Conservation (phyloP, 2,797 vertebrate genomes). For the Enteromius viviparus region DNA sequence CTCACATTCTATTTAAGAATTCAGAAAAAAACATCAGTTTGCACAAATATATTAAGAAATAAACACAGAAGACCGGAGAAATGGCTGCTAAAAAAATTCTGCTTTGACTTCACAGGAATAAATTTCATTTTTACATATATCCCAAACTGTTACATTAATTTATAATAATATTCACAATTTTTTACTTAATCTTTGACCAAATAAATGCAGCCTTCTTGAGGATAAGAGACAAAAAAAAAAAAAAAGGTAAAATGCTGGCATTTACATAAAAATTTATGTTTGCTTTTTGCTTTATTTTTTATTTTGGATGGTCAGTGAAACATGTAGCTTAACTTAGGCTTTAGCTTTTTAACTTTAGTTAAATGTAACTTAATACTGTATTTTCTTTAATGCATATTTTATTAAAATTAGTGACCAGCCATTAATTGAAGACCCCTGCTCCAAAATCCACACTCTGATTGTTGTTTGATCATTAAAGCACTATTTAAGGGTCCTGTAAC, state of each 20-base stretch:
- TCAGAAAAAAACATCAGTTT: background rate
- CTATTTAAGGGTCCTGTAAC: too few relatives aligned
- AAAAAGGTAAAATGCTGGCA: background rate
- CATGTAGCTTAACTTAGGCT: background rate
- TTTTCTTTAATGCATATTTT: background rate
- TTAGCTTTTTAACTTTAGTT: background rate
- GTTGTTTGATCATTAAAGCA: background rate
- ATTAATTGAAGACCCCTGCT: background rate
- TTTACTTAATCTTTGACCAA: background rate
- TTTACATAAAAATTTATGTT: background rate
- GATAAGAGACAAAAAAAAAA: background rate
- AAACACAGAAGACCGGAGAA: background rate
- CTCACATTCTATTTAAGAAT: background rate
- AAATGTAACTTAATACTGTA: background rate
- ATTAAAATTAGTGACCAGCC: background rate
- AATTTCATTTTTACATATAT: background rate
- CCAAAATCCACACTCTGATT: background rate
- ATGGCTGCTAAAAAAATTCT: background rate
- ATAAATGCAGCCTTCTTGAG: background rate
- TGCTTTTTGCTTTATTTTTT: background rate
- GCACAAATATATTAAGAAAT: background rate
- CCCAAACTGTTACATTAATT: background rate
- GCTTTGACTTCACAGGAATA: background rate
- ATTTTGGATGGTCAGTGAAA: background rate
- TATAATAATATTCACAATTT: background rate